Evolutionary conservation across 1,140 invertebrate genomes (phyloP).

Genomic region (Anoplophora glabripennis): DNA sequence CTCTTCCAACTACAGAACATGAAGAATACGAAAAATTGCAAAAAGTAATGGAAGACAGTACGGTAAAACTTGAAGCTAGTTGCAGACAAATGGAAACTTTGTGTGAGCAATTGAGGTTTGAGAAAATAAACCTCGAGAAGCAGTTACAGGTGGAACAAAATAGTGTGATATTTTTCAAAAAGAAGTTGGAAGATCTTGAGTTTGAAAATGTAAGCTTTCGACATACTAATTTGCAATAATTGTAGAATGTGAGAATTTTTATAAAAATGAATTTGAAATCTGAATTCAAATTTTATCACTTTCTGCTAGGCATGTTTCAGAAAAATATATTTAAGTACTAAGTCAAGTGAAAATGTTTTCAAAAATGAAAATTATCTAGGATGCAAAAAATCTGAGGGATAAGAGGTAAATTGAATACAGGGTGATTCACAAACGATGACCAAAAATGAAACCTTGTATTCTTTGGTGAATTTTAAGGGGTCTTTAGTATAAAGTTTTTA

Average conservation of each 20-base stretch:
- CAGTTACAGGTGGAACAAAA: slow-evolving; percentile 37
- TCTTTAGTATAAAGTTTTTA: too few species aligned
- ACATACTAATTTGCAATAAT: neutral
- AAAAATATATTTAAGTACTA: too few species aligned
- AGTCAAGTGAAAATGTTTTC: too few species aligned
- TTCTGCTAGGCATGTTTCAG: too few species aligned
- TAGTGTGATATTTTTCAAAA: slow-evolving; percentile 33
- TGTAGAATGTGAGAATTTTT: neutral
- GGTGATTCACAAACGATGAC: too few species aligned
- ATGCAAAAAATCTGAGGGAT: neutral
- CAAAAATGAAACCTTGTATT: too few species aligned
- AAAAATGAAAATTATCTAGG: too few species aligned
- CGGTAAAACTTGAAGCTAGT: slow-evolving; percentile 42
- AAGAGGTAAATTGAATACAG: too few species aligned
- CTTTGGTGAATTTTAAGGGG: too few species aligned
- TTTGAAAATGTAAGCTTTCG: slow-evolving; percentile 24
- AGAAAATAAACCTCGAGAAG: slow-evolving; percentile 40
- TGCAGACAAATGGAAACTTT: slow-evolving; percentile 43
- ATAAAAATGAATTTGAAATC: neutral
- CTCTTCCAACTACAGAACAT: slow-evolving; percentile 9
- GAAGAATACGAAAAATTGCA: slow-evolving; percentile 36
- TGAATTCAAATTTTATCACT: neutral
- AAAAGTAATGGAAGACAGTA: slow-evolving; percentile 42
- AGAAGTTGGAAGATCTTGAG: slow-evolving; percentile 37
- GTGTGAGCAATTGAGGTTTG: slow-evolving; percentile 38